These are phyloP conservation scores for Gymnoscopelus braueri DNA, from an alignment of 2,797 vertebrate species.

Conservation along the genomic window DNA sequence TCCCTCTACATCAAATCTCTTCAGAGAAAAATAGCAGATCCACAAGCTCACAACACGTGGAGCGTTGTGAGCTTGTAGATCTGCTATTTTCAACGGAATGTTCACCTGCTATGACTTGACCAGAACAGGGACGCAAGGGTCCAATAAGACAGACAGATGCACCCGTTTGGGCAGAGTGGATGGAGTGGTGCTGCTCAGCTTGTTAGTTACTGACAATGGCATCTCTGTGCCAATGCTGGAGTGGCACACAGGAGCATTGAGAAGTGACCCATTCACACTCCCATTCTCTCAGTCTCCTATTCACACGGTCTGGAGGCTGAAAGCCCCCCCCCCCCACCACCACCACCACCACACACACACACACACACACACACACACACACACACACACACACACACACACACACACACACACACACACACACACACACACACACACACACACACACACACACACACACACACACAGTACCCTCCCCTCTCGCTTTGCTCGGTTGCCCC, in stretches of 20 bases:
- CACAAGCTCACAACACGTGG: no score
- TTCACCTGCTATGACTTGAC: no score
- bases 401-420: no score
- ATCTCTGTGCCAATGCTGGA: conserved; percentile 74
- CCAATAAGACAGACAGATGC: conserved; percentile 51
- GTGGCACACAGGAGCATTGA: conserved; percentile 69
- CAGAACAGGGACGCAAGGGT: no score
- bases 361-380: neutral
- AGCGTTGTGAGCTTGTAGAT: no score
- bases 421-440: no score
- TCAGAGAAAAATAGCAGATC: no score
- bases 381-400: no score
- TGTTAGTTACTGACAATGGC: conserved; percentile 75
- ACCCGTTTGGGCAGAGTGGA: conserved; percentile 54
- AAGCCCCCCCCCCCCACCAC: conserved; percentile 27
- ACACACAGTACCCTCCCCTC: conserved; percentile 25
- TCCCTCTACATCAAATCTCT: no score
- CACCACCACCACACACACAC: neutral
- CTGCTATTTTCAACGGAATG: no score
- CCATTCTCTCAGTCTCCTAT: conserved; percentile 54
- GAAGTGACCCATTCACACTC: conserved; percentile 66
- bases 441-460: neutral
- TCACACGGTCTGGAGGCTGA: conserved; percentile 63
- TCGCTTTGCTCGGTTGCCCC: conserved; percentile 53
- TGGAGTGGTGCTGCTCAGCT: conserved; percentile 65